phyloP scores from a whole-genome alignment of 2,113 vertebrate genomes.

The Ariopsis seemanni region DNA sequence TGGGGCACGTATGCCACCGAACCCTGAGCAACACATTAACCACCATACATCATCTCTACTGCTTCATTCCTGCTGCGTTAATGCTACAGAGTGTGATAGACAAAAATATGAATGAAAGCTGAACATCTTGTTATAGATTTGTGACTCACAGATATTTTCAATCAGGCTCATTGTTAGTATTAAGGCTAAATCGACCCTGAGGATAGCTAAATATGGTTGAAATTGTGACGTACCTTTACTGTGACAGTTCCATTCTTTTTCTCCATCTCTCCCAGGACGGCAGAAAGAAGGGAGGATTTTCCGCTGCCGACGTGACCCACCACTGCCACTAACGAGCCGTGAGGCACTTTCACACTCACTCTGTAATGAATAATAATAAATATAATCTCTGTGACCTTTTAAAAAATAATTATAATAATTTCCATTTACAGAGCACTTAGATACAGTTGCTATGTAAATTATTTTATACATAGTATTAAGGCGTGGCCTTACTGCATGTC shows the following conservation, averaged over 20 bases:
- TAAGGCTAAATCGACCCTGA: too few relatives aligned
- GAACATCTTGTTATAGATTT: not conserved
- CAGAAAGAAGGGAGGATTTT: slow-evolving; percentile 78
- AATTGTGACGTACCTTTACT: slow-evolving; percentile 61
- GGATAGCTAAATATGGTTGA: too few relatives aligned
- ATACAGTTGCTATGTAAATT: not conserved
- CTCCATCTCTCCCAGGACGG: slow-evolving; percentile 75
- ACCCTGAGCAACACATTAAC: slow-evolving; percentile 61
- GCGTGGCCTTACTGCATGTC: too few relatives aligned
- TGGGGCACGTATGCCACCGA: slow-evolving; percentile 79
- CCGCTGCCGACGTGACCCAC: slow-evolving; percentile 73
- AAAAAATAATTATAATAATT: not conserved
- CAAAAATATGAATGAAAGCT: not conserved
- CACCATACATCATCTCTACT: not conserved
- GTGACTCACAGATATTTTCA: not conserved
- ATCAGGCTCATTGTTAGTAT: not conserved
- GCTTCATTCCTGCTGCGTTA: not conserved
- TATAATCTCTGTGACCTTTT: not conserved
- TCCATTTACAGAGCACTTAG: not conserved
- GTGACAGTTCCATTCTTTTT: slow-evolving; percentile 68
- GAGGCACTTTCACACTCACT: slow-evolving; percentile 67
- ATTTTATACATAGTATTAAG: not conserved
- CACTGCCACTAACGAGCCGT: slow-evolving; percentile 68
- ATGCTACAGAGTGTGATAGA: not conserved
- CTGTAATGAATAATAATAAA: slow-evolving; percentile 48